phyloP scores from a whole-genome alignment of 1,140 invertebrate genomes.

The roundworm (Caenorhabditis elegans) region DNA sequence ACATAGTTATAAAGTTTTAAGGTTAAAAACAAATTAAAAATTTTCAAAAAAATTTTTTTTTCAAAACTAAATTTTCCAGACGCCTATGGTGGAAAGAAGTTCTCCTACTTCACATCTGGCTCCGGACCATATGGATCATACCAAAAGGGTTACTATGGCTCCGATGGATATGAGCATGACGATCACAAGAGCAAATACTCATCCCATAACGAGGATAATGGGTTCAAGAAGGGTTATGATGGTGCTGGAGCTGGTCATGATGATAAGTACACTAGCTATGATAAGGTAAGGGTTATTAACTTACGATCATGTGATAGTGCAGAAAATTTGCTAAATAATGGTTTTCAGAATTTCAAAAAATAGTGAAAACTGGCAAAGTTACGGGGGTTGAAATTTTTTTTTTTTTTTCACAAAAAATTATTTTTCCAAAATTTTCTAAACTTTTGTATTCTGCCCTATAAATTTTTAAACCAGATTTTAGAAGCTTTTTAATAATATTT shows the following conservation, averaged over 20 bases:
- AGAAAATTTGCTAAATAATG: too few relatives aligned
- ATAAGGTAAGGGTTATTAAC: not conserved
- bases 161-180: constrained; percentile 46
- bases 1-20: too few relatives aligned
- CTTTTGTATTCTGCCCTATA: too few relatives aligned
- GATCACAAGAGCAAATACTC: constrained; percentile 36
- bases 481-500: too few relatives aligned
- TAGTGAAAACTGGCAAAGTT: too few relatives aligned
- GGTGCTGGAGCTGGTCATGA: not conserved
- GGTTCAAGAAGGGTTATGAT: constrained; percentile 46
- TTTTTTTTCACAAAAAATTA: too few relatives aligned
- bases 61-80: not conserved
- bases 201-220: constrained; percentile 39
- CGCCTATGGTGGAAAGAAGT: constrained; percentile 46
- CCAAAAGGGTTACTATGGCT: constrained; percentile 48
- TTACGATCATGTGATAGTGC: too few relatives aligned
- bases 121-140: constrained; percentile 47
- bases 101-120: constrained; percentile 42
- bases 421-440: too few relatives aligned
- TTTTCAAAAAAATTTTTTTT: not conserved
- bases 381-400: too few relatives aligned
- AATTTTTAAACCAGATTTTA: too few relatives aligned
- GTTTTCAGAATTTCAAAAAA: too few relatives aligned
- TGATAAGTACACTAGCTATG: constrained; percentile 25
- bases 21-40: too few relatives aligned